Evolutionary conservation across 2,113 vertebrate species (phyloP).

Genomic region (Alectura lathami): DNA sequence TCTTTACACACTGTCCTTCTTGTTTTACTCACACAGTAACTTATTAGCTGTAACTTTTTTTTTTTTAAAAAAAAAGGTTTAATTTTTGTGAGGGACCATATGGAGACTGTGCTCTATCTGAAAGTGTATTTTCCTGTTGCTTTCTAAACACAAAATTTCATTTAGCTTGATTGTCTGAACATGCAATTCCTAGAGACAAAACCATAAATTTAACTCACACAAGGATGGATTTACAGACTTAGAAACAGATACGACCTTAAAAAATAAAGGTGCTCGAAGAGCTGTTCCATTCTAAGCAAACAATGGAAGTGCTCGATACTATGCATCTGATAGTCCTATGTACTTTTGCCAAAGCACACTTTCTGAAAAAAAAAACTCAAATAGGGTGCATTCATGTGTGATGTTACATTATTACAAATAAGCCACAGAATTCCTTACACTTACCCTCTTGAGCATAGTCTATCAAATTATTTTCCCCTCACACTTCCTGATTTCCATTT

Average conservation of each 20-base stretch:
- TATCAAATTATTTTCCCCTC: neutral
- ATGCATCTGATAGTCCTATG: neutral
- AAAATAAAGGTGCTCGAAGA: neutral
- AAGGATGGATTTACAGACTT: neutral
- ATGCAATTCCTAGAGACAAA: neutral
- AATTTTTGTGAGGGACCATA: neutral
- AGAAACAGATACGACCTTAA: neutral
- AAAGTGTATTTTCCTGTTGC: neutral
- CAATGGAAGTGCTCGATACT: fast-evolving
- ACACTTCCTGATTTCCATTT: neutral
- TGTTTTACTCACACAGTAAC: neutral
- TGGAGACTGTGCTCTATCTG: neutral
- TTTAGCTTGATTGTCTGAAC: neutral
- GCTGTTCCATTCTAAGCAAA: neutral
- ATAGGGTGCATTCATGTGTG: neutral
- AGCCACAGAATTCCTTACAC: neutral
- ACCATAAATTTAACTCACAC: neutral
- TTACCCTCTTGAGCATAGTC: neutral
- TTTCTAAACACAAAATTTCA: neutral
- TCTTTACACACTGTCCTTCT: neutral
- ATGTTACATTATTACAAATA: neutral
- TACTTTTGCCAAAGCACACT: neutral
- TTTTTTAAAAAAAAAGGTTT: conserved; percentile 18
- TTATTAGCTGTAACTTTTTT: neutral
- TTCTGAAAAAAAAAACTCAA: neutral